phyloP scores from a whole-genome alignment of 2,113 vertebrate genomes.

The Tyto alba region DNA sequence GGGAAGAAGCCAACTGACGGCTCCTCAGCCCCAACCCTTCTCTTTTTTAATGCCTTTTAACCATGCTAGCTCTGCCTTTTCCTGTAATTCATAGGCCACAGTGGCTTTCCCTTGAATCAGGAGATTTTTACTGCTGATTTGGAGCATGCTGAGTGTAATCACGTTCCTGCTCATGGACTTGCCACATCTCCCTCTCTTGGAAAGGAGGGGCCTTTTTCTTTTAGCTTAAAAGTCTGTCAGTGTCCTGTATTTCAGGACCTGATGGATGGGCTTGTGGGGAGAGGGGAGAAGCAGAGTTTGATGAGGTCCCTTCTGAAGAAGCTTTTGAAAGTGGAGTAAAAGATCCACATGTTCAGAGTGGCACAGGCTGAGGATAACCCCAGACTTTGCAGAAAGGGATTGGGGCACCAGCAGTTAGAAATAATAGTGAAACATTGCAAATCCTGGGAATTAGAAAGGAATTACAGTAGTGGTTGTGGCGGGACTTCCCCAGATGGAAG shows the following conservation, averaged over 20 bases:
- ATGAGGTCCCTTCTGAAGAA: not conserved
- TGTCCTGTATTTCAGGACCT: not conserved
- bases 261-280: not conserved
- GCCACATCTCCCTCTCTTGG: constrained; percentile 15
- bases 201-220: not conserved
- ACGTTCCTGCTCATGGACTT: not conserved
- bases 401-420: not conserved
- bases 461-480: not conserved
- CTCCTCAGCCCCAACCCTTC: constrained; percentile 1
- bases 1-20: constrained; percentile 45
- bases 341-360: not conserved
- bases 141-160: not conserved
- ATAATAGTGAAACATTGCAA: not conserved
- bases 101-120: constrained; percentile 50
- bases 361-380: not conserved
- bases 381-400: not conserved
- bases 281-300: not conserved
- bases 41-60: constrained; percentile 38
- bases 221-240: not conserved
- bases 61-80: constrained; percentile 39
- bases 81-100: constrained; percentile 42
- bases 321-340: not conserved
- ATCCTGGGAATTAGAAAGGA: not conserved
- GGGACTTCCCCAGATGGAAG: not conserved
- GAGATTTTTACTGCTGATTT: constrained; percentile 36